phyloP scores from a whole-genome alignment of 2,797 vertebrate genomes.

The Psittacula derbiana region DNA sequence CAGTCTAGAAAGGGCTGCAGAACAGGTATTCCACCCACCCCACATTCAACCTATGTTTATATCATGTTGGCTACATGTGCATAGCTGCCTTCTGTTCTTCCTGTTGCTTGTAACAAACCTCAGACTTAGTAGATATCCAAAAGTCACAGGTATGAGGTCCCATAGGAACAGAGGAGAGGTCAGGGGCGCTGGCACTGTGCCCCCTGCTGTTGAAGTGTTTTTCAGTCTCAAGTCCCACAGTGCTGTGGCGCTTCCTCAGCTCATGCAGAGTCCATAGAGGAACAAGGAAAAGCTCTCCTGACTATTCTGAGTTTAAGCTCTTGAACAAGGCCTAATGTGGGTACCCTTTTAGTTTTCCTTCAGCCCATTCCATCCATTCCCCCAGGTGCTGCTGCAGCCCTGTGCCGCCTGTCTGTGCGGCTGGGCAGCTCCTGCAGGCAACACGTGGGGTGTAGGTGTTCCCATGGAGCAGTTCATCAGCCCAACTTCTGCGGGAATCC shows the following conservation, averaged over 20 bases:
- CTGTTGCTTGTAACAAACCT: not conserved
- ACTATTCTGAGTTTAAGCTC: not conserved
- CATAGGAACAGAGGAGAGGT: not conserved
- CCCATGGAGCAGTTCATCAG: not conserved
- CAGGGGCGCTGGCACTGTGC: rapidly evolving
- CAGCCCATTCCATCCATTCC: not conserved
- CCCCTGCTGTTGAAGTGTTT: not conserved
- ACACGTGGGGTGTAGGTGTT: rapidly evolving
- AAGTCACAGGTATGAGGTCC: not conserved
- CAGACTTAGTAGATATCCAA: not conserved
- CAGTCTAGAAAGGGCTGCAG: not conserved
- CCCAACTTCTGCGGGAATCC: not conserved
- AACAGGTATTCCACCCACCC: not conserved
- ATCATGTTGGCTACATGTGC: rapidly evolving
- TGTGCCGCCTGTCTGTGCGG: rapidly evolving
- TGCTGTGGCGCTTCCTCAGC: not conserved
- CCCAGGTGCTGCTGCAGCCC: not conserved
- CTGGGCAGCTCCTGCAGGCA: not conserved
- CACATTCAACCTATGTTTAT: rapidly evolving
- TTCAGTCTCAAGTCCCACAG: not conserved
- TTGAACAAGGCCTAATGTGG: not conserved
- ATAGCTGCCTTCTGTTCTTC: not conserved
- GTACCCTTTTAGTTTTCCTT: not conserved
- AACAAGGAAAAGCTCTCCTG: not conserved
- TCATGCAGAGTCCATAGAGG: not conserved